Evolutionary conservation across 2,888 invertebrate species (phyloP), one percentile per base, ranked within the genome.

Genomic region (Gerris lacustris): DNA sequence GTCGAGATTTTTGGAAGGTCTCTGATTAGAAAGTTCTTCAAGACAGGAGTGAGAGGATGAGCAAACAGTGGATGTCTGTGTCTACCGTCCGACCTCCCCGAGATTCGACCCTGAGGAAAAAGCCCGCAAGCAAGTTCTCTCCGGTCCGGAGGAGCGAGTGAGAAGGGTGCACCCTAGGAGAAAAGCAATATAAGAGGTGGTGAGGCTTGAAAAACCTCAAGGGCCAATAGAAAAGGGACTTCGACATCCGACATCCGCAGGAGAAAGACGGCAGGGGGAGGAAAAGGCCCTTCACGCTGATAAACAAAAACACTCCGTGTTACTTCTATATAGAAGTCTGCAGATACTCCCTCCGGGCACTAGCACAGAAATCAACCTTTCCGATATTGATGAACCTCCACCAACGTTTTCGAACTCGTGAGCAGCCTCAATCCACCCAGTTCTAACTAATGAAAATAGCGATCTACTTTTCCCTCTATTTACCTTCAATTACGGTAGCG

Each of bases 181-280:
- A 55, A 55, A 55, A 55, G 55, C 55, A 55, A 55, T 55, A 55
- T 55, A 55, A 55, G 55, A 55, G 55, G 55, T 55, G 55, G 9
- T 55, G 55, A 55, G 55, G 55, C 55, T 55, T 55, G 55, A 55
- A 55, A 55, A 11, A 9, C 55, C 15, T 55, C 11, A 55, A 55
- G 55, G 55, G 55, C 55, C 55, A 55, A 31, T 31, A 31, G 31
- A 31, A 31, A 31, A 31, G 31, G 31, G 31, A 31, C 31, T 31
- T 31, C 31, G 31, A 31, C 31, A 31, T 31, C 31, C 31, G 31
- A 31, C 31, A 31, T 31, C 31, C 31, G 31, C 31, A 31, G 31
- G 31, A 31, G 55, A 55, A 55, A 55, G 9, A 55, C 55, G 55
- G 15, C 55, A 55, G 9, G 55, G 55, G 55, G 55, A 11, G 9